These are phyloP conservation scores for Ashinkailepas kermadecensis DNA, from an alignment of 2,888 invertebrate species.

Conservation along the genomic window DNA sequence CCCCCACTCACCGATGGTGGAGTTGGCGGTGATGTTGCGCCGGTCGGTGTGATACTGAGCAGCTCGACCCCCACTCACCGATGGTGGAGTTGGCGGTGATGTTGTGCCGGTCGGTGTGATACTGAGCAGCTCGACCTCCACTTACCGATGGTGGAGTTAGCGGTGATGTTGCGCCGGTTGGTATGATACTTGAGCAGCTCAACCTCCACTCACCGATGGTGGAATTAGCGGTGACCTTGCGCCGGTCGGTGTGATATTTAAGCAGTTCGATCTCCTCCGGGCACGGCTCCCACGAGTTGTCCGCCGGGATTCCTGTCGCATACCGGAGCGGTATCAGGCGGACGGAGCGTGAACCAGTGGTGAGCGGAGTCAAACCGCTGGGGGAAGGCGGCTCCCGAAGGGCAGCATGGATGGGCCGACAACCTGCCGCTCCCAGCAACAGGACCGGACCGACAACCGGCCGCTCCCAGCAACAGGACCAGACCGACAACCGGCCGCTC, in stretches of 20 bases:
- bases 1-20: no score
- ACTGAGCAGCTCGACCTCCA: not conserved
- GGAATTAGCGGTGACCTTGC: conserved; percentile 69
- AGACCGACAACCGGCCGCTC: no score
- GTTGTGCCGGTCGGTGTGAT: not conserved
- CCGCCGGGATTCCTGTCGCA: not conserved
- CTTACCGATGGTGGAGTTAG: conserved; percentile 68
- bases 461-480: no score
- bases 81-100: not conserved
- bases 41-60: no score
- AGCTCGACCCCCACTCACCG: no score
- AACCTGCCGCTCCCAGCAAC: no score
- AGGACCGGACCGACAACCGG: no score
- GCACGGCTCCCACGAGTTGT: conserved; percentile 63
- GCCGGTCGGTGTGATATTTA: conserved; percentile 64
- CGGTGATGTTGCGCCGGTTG: conserved; percentile 66
- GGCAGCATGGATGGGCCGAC: no score
- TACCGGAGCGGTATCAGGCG: not conserved
- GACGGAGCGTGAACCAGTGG: not conserved
- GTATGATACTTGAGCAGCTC: conserved; percentile 66
- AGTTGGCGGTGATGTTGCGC: no score
- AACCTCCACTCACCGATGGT: conserved; percentile 58
- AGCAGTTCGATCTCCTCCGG: conserved; percentile 67
- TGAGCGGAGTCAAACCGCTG: no score
- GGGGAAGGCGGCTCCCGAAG: no score